Percentiles rank a stretch among this genome's conserved stretches.
phyloP scores from a whole-genome alignment of 2,113 vertebrate species.

The Phrynosoma blainvillii region DNA sequence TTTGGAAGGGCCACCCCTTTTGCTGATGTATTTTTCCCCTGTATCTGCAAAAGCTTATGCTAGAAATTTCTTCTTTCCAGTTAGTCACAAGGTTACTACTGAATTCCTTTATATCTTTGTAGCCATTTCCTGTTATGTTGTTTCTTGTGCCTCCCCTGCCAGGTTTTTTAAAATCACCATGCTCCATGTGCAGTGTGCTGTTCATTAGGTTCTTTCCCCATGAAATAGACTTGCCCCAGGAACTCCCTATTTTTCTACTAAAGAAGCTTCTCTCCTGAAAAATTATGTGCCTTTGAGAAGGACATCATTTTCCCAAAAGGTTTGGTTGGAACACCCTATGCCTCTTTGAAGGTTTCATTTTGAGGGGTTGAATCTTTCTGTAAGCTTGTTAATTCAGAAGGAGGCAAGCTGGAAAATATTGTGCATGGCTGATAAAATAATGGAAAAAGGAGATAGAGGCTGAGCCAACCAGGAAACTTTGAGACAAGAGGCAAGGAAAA shows the following conservation, averaged over 20 bases:
- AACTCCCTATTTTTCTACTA: background rate
- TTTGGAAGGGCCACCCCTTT: too few relatives aligned
- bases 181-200: background rate
- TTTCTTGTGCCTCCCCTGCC: background rate
- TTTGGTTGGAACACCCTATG: background rate
- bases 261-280: background rate
- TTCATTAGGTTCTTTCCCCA: background rate
- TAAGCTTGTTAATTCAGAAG: background rate
- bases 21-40: too few relatives aligned
- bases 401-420: background rate
- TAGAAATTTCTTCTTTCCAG: too few relatives aligned
- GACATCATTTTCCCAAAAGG: constrained; percentile 4
- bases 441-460: constrained; percentile 12
- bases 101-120: too few relatives aligned
- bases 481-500: constrained; percentile 24
- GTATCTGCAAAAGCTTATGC: too few relatives aligned
- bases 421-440: constrained; percentile 18
- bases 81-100: too few relatives aligned
- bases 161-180: background rate
- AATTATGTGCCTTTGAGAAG: background rate
- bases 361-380: background rate
- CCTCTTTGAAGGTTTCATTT: background rate
- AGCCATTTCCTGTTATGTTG: background rate
- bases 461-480: constrained; percentile 22
- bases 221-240: background rate